phyloP scores from a whole-genome alignment of 2,113 vertebrate genomes.

The Lycaon pictus region DNA sequence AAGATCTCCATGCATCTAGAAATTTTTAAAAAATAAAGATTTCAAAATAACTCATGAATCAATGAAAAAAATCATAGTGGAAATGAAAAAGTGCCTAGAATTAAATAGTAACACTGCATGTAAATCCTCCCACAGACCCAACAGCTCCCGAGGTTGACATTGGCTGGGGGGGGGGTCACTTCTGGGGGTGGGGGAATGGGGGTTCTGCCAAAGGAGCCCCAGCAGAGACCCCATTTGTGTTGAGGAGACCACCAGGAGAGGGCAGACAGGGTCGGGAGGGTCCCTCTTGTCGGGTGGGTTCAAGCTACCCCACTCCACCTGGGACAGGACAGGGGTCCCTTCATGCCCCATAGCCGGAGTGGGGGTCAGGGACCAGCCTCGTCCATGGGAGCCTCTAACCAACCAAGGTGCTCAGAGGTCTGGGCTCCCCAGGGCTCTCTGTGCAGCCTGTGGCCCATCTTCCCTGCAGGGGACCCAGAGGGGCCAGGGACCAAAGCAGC shows the following conservation, averaged over 20 bases:
- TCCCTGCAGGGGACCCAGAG: neutral
- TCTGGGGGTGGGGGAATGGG: neutral
- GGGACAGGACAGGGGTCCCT: neutral
- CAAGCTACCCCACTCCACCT: fast-evolving
- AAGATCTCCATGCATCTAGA: neutral
- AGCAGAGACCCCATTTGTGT: neutral
- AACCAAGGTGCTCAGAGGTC: neutral
- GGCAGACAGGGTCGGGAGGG: neutral
- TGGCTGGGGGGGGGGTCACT: neutral
- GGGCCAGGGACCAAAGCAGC: neutral
- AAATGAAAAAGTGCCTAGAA: neutral
- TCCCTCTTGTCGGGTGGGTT: neutral
- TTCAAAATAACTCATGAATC: neutral
- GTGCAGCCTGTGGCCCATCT: fast-evolving
- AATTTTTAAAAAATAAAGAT: neutral
- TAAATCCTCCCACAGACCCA: neutral
- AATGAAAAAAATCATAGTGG: neutral
- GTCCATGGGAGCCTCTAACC: neutral
- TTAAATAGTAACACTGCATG: fast-evolving
- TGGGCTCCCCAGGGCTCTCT: neutral
- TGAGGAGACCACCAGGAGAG: neutral
- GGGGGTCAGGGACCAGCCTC: fast-evolving
- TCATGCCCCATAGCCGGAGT: fast-evolving
- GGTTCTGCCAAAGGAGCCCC: neutral
- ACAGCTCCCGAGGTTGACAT: neutral